Evolutionary conservation across 2,113 vertebrate genomes (phyloP).

Genomic region (Paramormyrops kingsleyae): DNA sequence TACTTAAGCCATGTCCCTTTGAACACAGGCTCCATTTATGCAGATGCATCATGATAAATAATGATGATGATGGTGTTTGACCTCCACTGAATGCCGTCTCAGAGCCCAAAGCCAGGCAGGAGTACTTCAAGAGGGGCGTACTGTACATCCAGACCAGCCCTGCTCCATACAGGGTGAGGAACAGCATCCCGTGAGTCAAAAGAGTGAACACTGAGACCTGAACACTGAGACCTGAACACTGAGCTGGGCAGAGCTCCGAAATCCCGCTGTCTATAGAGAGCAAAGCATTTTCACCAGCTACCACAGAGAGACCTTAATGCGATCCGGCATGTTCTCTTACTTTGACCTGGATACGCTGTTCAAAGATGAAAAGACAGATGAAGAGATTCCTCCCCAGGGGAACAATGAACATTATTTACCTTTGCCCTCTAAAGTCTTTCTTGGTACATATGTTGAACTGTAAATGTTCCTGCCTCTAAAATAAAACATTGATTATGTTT

Average conservation of each 20-base stretch:
- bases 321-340: background rate
- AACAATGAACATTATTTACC: background rate
- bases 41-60: background rate
- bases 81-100: background rate
- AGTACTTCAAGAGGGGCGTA: background rate
- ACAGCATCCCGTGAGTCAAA: background rate
- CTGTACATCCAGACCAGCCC: background rate
- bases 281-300: background rate
- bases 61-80: background rate
- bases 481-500: background rate
- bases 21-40: background rate
- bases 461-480: background rate
- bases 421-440: background rate
- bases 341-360: background rate
- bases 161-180: background rate
- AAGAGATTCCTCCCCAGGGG: background rate
- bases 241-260: background rate
- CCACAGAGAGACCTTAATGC: background rate
- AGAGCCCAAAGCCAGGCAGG: background rate
- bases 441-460: background rate
- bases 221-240: background rate
- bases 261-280: background rate
- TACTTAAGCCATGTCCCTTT: background rate
- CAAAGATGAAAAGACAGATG: background rate
- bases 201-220: background rate